Base-by-base conservation (phyloP, 2,113 vertebrate species). In the Tupaia chinensis region DNA sequence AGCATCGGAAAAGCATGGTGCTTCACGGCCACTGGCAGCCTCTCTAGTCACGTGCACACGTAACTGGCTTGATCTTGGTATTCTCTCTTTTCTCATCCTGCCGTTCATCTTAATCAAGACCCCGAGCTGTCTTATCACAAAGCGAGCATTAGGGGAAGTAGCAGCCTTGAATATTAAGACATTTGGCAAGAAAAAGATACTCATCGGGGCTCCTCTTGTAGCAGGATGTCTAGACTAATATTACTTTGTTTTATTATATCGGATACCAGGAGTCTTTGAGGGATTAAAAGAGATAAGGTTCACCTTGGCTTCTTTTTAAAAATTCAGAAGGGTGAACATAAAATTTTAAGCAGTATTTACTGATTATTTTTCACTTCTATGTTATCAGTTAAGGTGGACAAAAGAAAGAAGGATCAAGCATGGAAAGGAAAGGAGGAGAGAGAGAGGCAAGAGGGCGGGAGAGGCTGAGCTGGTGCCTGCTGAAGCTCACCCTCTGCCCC, bases 321-420 rank as follows among this genome's bases (percentile, higher is more conserved):
- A 97, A 96, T 95, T 95, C 86, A 95, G 69, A 90, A 95, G 93
- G 32, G 23, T 85, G 44, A 88, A 91, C 93, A 95, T 98, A 68
- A 96, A 97, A 97, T 84, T 93, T 97, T 97, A 95, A 96, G 93
- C 74, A 80, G 58, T 95, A 16, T 93, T 94, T 95, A 76, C 86
- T 63, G 82, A 72, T 91, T 85, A 15, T 61, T 86, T 96, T 92
- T 61, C 8, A 61, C 29, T 32, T 87, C 3, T 79, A 2, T 63
- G 3, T 73, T 66, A n/a, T 87, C 65, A 58, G 61, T 58, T 76
- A 93, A 69, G 17, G 32, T 61, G 9, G 63, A 86, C 44, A 54
- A 90, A 87, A 85, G 53, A 54, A 34, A 32, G 32, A 58, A 44
- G 32, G 32, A 68, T 63, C 27, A 27, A 78, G 76, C 20, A 29